Base-by-base conservation (phyloP, 1,140 invertebrate genomes). In the Macrostomum lignano region DNA sequence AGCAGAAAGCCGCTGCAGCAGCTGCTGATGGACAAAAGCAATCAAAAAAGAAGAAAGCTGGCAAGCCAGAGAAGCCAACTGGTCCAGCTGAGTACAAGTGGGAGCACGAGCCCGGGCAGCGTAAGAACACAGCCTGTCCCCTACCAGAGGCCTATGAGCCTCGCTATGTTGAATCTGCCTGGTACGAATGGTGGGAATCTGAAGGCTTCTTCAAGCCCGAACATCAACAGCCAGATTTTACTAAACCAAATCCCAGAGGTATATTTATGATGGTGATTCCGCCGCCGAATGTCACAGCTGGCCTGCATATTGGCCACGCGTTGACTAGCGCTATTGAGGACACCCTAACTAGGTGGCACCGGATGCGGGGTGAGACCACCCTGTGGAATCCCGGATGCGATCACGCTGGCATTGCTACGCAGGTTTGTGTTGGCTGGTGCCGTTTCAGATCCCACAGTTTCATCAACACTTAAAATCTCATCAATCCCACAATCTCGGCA, bases 351-450 rank as follows among this genome's bases (percentile, higher is more conserved):
- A 66, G 86, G 61, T 93, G 78, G 74, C 68, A 86, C 56, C 63
- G 86, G 39, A 96, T 96, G 88, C 74, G 73, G 48, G 86, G 86
- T 3, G 66, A 69, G 40, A 82, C 71, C 1, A 73, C 73, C 0
- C 55, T 94, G 1, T 98, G 86, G 82, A 79, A 82, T 52, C 91
- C 91, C 3, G 91, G 91, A 1, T 93, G 79, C 61, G 91, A 99
- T 65, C 91, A 99, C 62, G 91, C 91, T 11, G 91, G 91, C 29
- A 98, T 99, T 46, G 91, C 91, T 2, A 99, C 91, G n/a, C 91
- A 98, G 61, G 69, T 71, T 32, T 67, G 79, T 2, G 72, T 86
- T 7, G 76, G 82, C n/a, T n/a, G n/a, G n/a, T n/a, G n/a, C n/a
- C n/a, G n/a, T n/a, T n/a, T n/a, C n/a, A n/a, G n/a, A n/a, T n/a